These are phyloP conservation scores for Portevinia maculata DNA, from an alignment of 2,888 invertebrate species.

Conservation along the genomic window DNA sequence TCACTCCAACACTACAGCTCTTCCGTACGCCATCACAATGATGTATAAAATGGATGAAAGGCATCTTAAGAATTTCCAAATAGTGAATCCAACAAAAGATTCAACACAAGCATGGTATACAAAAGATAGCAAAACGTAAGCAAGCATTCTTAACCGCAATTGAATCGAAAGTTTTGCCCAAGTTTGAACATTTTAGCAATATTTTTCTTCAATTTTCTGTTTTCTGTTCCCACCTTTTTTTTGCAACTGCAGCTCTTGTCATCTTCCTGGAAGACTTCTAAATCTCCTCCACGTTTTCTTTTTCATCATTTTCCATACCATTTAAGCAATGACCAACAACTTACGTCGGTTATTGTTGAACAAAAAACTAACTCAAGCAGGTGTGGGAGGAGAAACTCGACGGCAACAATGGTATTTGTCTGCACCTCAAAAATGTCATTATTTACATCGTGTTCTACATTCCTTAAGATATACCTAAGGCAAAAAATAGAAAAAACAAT, in stretches of 20 bases:
- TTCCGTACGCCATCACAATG: conserved; percentile 57
- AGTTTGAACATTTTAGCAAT: conserved; percentile 60
- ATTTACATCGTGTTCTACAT: conserved; percentile 72
- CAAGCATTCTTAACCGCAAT: conserved; percentile 72
- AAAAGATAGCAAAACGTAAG: conserved; percentile 57
- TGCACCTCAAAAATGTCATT: conserved; percentile 63
- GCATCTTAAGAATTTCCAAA: conserved; percentile 70
- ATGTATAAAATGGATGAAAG: conserved; percentile 59
- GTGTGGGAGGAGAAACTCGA: background rate
- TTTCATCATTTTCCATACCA: conserved; percentile 19
- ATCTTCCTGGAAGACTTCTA: conserved; percentile 54
- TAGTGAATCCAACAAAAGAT: conserved; percentile 67
- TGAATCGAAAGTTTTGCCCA: conserved; percentile 50
- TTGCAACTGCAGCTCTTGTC: conserved; percentile 40
- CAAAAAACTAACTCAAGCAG: conserved; percentile 21
- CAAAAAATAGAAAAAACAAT: conserved; percentile 18
- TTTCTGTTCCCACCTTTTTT: background rate
- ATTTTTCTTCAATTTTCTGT: conserved; percentile 23
- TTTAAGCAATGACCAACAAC: conserved; percentile 58
- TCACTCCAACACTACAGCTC: conserved; percentile 59
- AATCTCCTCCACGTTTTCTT: conserved; percentile 4
- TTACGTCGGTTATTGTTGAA: conserved; percentile 47
- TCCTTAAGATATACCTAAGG: conserved; percentile 56
- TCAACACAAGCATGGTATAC: conserved; percentile 22
- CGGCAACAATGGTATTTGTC: conserved; percentile 45